Evolutionary conservation across 92 coral and sea anemone species (phyloP).

Genomic region (Palythoa caribaeorum): DNA sequence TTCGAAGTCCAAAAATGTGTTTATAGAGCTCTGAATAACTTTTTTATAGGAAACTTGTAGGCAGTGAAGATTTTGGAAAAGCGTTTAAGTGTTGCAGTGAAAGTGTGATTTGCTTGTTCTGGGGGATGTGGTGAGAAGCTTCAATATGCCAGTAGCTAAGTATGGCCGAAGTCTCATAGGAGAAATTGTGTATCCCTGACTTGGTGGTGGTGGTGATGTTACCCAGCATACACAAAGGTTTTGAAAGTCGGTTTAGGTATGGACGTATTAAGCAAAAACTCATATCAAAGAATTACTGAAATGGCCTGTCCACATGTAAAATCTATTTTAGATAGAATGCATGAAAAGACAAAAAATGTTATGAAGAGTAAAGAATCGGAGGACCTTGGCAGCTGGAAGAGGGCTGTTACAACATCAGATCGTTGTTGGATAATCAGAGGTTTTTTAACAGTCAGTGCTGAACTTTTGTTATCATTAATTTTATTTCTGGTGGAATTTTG

Average conservation of each 20-base stretch:
- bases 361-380: constrained; percentile 37
- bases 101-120: neutral
- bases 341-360: constrained; percentile 35
- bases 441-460: neutral
- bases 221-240: constrained; percentile 34
- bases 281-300: constrained; percentile 26
- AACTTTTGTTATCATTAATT: constrained; percentile 27
- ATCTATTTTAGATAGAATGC: constrained; percentile 42
- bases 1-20: neutral
- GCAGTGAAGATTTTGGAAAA: neutral
- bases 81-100: neutral
- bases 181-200: neutral
- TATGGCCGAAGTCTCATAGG: neutral
- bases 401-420: constrained; percentile 49
- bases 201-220: constrained; percentile 37
- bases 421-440: constrained; percentile 55
- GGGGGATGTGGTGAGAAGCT: neutral
- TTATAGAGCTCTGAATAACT: neutral
- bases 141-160: constrained; percentile 6
- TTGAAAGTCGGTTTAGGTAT: constrained; percentile 52
- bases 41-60: neutral
- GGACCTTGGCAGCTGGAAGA: constrained; percentile 40
- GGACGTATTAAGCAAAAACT: constrained; percentile 19
- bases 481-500: constrained; percentile 1
- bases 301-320: constrained; percentile 52